Conservation (phyloP, 2,113 vertebrate genomes). For the Lepus timidus region DNA sequence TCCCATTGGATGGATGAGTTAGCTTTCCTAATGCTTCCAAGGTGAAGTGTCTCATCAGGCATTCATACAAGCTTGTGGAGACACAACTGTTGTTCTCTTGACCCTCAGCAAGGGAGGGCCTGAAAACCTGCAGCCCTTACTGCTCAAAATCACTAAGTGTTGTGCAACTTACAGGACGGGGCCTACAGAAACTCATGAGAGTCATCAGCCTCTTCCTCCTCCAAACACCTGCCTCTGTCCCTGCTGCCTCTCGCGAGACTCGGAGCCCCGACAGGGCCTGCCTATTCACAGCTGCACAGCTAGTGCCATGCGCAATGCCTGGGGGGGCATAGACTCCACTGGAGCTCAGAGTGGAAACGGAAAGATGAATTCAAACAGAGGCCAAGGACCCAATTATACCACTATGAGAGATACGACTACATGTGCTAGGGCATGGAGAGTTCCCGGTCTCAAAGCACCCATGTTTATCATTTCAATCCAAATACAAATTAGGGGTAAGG, state of each 20-base stretch:
- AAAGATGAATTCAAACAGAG: neutral
- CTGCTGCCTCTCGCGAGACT: neutral
- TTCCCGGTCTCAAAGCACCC: neutral
- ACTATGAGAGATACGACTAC: neutral
- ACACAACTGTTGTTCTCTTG: neutral
- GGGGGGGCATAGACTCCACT: neutral
- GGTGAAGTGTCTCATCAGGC: neutral
- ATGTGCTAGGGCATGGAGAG: neutral
- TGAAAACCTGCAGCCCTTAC: neutral
- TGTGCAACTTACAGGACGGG: neutral
- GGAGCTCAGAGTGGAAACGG: neutral
- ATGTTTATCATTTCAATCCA: neutral
- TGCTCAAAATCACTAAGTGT: neutral
- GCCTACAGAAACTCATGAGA: neutral
- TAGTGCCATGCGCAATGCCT: neutral
- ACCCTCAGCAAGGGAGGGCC: neutral
- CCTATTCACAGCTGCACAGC: rapidly evolving
- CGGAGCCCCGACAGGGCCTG: neutral
- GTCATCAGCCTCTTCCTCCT: neutral
- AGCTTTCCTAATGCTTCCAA: neutral
- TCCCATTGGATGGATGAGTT: neutral
- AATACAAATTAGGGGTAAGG: neutral
- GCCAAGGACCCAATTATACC: neutral
- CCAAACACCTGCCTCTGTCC: neutral
- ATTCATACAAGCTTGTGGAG: neutral